These are phyloP conservation scores for Bufotes viridis DNA, from an alignment of 2,797 vertebrate species.

Conservation along the genomic window DNA sequence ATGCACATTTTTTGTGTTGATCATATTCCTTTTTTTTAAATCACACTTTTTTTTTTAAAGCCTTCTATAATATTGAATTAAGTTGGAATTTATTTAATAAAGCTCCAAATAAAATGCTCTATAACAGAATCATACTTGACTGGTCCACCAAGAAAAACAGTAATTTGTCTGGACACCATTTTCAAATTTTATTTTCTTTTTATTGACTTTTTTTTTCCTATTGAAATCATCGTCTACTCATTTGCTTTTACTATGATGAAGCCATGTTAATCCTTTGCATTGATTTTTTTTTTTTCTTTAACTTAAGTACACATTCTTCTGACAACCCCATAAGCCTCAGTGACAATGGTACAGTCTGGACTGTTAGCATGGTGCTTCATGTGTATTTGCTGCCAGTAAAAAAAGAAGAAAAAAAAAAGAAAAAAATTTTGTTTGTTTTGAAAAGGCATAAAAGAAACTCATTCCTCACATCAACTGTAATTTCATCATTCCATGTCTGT, in stretches of 20 bases:
- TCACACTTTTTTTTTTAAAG: neutral
- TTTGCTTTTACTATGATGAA: conserved; percentile 66
- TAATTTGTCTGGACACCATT: neutral
- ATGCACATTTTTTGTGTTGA: conserved; percentile 59
- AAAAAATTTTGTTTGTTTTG: conserved; percentile 73
- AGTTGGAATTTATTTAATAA: neutral
- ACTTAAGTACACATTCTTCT: conserved; percentile 47
- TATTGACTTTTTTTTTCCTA: neutral
- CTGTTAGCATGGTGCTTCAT: conserved; percentile 81
- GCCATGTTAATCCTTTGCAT: conserved; percentile 57
- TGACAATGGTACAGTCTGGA: conserved; percentile 77
- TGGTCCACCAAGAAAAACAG: neutral
- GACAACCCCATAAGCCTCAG: conserved; percentile 73
- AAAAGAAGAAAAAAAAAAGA: too few species aligned
- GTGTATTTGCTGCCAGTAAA: conserved; percentile 82
- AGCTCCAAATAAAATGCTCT: neutral
- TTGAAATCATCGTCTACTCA: conserved; percentile 67
- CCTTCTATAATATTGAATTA: neutral
- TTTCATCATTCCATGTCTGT: conserved; percentile 90
- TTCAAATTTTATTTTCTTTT: neutral
- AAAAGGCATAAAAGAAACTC: conserved; percentile 84
- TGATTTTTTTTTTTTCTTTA: conserved; percentile 44
- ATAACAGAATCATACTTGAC: neutral
- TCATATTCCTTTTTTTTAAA: conserved; percentile 44
- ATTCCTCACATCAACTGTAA: conserved; percentile 93